Conservation (phyloP, 2,888 invertebrate species). For the Rambutsinella grinnellia region DNA sequence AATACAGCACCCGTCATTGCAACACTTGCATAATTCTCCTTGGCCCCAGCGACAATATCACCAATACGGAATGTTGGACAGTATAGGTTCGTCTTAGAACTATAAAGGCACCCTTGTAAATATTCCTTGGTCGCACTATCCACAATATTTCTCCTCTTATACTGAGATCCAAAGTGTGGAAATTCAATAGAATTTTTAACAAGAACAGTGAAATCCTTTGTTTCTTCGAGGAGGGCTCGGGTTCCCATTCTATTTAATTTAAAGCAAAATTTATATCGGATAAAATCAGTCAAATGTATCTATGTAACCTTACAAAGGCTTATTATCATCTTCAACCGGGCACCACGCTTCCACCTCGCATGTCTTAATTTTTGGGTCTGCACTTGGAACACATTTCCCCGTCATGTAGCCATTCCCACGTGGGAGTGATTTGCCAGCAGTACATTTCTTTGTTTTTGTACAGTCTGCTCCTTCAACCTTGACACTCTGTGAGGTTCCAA, state of each 20-base stretch:
- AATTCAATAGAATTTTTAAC: conserved; percentile 27
- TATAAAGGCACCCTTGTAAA: conserved; percentile 1
- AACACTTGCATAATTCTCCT: conserved; percentile 9
- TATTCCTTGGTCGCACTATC: neutral
- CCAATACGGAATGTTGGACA: conserved; percentile 29
- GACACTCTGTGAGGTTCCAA: conserved; percentile 61
- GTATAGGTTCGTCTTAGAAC: neutral
- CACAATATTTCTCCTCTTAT: conserved; percentile 13
- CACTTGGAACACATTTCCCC: conserved; percentile 69
- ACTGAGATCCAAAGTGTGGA: conserved; percentile 10
- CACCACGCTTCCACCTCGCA: conserved; percentile 71
- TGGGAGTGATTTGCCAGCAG: conserved; percentile 63
- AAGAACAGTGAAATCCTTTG: conserved; percentile 20
- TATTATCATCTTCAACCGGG: conserved; percentile 68
- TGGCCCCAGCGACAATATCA: conserved; percentile 23
- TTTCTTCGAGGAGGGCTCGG: conserved; percentile 8
- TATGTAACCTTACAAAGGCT: conserved; percentile 6
- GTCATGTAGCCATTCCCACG: conserved; percentile 70
- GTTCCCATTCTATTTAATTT: neutral
- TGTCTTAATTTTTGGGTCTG: conserved; percentile 59
- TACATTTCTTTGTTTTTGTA: conserved; percentile 65
- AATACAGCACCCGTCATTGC: conserved; percentile 45
- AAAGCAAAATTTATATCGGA: too few relatives aligned
- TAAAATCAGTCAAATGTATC: too few relatives aligned
- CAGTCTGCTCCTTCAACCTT: conserved; percentile 66